phyloP scores from a whole-genome alignment of 2,888 invertebrate species.

The Macrophya alboannulata region DNA sequence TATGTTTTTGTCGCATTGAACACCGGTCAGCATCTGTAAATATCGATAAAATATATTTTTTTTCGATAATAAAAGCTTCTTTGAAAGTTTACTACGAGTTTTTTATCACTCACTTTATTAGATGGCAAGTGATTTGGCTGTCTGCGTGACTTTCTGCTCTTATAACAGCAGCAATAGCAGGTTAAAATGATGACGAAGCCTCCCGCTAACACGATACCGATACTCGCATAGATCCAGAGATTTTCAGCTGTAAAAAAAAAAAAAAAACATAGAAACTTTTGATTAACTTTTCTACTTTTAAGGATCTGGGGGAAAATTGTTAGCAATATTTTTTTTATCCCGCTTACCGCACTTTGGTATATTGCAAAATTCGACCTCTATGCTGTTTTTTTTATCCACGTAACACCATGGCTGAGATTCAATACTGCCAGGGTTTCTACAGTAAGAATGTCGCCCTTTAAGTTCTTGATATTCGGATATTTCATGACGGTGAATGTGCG shows the following conservation, averaged over 20 bases:
- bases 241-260: conserved; percentile 85
- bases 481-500: conserved; percentile 82
- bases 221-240: conserved; percentile 91
- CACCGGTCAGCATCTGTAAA: conserved; percentile 74
- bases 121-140: conserved; percentile 76
- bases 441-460: conserved; percentile 93
- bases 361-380: conserved; percentile 91
- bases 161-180: conserved; percentile 85
- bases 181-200: conserved; percentile 82
- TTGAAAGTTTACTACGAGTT: conserved; percentile 53
- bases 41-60: conserved; percentile 48
- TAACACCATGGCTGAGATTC: conserved; percentile 96
- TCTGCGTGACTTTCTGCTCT: conserved; percentile 73
- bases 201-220: conserved; percentile 82
- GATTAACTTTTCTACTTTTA: neutral
- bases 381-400: conserved; percentile 86
- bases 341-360: conserved; percentile 91
- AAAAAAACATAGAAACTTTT: conserved; percentile 51
- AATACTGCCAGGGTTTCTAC: conserved; percentile 93
- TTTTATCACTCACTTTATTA: conserved; percentile 71
- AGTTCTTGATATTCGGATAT: conserved; percentile 92
- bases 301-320: neutral
- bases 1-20: conserved; percentile 87
- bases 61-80: conserved; percentile 59
- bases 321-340: neutral